Base-by-base conservation (phyloP, 2,888 invertebrate species). In the Ophion costatus region DNA sequence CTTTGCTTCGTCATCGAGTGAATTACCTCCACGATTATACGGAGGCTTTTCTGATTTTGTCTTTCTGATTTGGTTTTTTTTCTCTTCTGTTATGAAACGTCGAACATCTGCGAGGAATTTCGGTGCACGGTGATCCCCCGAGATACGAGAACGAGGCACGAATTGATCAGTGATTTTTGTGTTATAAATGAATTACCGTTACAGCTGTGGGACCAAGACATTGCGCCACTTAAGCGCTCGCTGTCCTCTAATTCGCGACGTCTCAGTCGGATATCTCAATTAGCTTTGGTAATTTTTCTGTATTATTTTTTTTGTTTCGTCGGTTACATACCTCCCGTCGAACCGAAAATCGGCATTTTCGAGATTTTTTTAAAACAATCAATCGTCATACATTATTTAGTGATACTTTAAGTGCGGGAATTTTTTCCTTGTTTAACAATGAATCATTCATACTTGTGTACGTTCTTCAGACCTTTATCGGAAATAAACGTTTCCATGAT, bases 151-250 rank as follows among this genome's bases (percentile, higher is more conserved):
- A 42, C 51, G 11, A 51, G 17, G 22, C 74, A 45, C 67, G 24
- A 63, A 80, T 82, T 80, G 64, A 67, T 86, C 85, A 70, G 83
- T 84, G 69, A 79, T 82, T 82, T 38, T 82, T 83, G 51, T 86
- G 84, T 88, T 84, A 71, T 70, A 80, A 86, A 20, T 89, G 51
- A 80, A 83, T 84, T 86, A 77, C 82, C 77, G 88, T 94, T 93
- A 93, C 95, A 97, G 96, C 95, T 97, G 92, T 98, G 97, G 96
- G 97, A 98, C 95, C 97, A 97, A 95, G 97, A 98, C 94, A 97
- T 98, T 95, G 96, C 96, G 93, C 97, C 97, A 93, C 95, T 98
- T 94, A 98, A 97, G 95, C 96, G 96, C 94, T 96, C 97, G 91
- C 95, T 97, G 89, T 96, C 97, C 90, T 95, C 95, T 92, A 95